Conservation (phyloP, 2,888 invertebrate species). For the Epinotia brunnichana region DNA sequence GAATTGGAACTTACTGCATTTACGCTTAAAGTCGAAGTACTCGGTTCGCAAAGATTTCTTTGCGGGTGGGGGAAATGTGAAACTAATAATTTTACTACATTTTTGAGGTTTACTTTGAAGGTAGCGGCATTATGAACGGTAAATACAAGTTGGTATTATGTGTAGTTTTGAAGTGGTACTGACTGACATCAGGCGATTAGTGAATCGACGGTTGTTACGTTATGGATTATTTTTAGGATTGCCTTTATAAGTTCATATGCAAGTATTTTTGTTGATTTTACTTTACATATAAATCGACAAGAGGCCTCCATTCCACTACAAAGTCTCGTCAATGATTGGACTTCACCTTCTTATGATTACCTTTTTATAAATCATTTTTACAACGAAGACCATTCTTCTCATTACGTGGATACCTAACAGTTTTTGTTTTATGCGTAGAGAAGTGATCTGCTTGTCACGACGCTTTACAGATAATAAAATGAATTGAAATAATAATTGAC, state of each 20-base stretch:
- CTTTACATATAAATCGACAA: background rate
- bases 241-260: background rate
- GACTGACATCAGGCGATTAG: slow-evolving; percentile 9
- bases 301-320: no score
- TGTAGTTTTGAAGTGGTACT: slow-evolving; percentile 8
- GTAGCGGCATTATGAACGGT: slow-evolving; percentile 16
- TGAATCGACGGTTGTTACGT: background rate
- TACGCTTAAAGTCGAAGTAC: background rate
- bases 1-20: background rate
- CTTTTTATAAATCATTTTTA: no score
- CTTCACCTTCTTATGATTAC: no score
- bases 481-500: no score
- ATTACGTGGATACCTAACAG: no score
- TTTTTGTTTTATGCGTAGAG: no score
- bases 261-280: background rate
- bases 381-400: no score
- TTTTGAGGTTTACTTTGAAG: background rate
- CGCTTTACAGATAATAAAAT: no score
- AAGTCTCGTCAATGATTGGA: no score
- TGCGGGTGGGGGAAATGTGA: slow-evolving; percentile 30
- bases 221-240: slow-evolving; percentile 2
- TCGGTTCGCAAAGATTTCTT: slow-evolving; percentile 34
- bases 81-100: slow-evolving; percentile 4
- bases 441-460: no score
- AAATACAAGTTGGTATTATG: slow-evolving; percentile 25